Conservation (phyloP, 2,113 vertebrate genomes). For the Coryphaenoides rupestris region DNA sequence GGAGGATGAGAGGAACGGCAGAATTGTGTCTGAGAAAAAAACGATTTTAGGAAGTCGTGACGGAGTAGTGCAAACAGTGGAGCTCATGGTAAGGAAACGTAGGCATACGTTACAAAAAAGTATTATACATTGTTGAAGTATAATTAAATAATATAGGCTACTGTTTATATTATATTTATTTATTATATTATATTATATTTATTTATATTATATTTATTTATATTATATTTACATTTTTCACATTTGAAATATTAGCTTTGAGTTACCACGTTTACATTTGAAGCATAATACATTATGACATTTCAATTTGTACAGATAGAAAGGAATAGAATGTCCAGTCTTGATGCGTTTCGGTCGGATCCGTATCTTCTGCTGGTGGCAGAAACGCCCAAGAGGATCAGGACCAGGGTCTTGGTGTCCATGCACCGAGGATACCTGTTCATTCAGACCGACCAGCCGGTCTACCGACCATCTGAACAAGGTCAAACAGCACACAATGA, state of each 20-base stretch:
- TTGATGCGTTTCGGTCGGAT: rapidly evolving
- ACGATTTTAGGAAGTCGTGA: rapidly evolving
- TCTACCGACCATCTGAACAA: conserved; percentile 75
- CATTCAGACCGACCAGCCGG: conserved; percentile 81
- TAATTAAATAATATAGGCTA: neutral
- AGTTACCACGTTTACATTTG: too few species aligned
- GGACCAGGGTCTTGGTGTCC: conserved; percentile 58
- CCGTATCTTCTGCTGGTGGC: conserved; percentile 61
- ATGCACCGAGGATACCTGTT: conserved; percentile 75
- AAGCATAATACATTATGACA: neutral
- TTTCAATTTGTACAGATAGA: conserved; percentile 45
- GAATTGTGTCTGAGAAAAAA: conserved; percentile 17
- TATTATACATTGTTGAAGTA: neutral
- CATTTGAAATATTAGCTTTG: too few species aligned
- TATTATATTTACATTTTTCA: too few species aligned
- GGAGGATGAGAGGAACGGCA: neutral
- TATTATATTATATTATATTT: too few species aligned
- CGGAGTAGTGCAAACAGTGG: conserved; percentile 5
- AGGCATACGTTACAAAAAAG: too few species aligned
- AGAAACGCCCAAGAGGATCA: conserved; percentile 10
- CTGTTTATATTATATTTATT: too few species aligned
- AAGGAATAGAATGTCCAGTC: rapidly evolving
- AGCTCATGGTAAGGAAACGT: conserved; percentile 60
- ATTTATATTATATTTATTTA: too few species aligned
- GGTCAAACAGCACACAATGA: conserved; percentile 53